A percentile compares a stretch with the other conserved stretches of the same genome.
phyloP scores from a whole-genome alignment of 2,888 invertebrate species.

The Ecdyonurus torrentis region DNA sequence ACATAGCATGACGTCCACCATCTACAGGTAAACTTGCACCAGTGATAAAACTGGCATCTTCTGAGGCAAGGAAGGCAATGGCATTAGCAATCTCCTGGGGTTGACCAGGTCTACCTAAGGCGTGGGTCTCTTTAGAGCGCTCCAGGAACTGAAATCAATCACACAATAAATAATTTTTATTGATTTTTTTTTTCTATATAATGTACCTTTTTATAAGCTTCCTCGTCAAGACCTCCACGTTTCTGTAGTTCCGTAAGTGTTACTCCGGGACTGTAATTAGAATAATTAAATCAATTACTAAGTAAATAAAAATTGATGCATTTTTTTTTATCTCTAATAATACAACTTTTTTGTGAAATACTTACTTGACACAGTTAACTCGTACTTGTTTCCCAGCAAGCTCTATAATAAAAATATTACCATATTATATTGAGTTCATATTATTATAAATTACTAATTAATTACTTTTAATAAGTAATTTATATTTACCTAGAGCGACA shows the following conservation, averaged over 20 bases:
- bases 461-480: conserved; percentile 2
- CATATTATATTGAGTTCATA: background rate
- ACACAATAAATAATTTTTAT: background rate
- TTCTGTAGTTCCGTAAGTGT: conserved; percentile 34
- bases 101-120: conserved; percentile 33
- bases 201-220: conserved; percentile 27
- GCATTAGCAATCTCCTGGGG: conserved; percentile 34
- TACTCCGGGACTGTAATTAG: conserved; percentile 28
- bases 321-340: too few species aligned
- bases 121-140: conserved; percentile 33
- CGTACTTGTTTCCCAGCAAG: conserved; percentile 7
- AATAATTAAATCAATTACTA: too few species aligned
- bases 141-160: conserved; percentile 33
- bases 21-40: conserved; percentile 36
- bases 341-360: background rate
- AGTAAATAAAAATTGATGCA: too few species aligned
- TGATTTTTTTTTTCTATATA: background rate
- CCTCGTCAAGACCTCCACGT: conserved; percentile 33
- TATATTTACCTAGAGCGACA: conserved; percentile 29
- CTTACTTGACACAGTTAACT: conserved; percentile 15
- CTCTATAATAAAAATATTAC: background rate
- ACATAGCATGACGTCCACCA: conserved; percentile 34
- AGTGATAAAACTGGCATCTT: conserved; percentile 35
- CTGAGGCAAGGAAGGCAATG: conserved; percentile 37
- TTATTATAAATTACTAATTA: background rate